Base-by-base conservation (phyloP, 2,113 vertebrate species). In the Cavia porcellus region DNA sequence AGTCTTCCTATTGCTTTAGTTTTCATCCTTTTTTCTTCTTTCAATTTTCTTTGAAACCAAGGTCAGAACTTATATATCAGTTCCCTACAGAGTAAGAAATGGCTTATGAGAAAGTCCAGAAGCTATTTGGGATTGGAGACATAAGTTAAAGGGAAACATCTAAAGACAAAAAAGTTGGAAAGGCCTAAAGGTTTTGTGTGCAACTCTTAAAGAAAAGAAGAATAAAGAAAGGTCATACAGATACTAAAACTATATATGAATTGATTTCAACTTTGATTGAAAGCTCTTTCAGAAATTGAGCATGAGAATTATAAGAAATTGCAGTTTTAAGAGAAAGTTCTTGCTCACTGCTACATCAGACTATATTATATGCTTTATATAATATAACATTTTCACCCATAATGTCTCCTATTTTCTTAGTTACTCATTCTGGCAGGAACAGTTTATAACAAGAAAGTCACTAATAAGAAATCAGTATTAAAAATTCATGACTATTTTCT, bases 41-140 rank as follows among this genome's bases (percentile, higher is more conserved):
- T 97, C 42, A 96, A 97, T 84, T 97, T 98, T 70, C 96, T 98
- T 98, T 98, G 95, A 98, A 98, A 97, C 87, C 95, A 98, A 98
- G 98, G 98, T 98, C 98, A 97, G 89, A 64, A 52, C 5, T 32
- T 35, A 96, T 93, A 20, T 20, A 50, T 12, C 28, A 97, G 90
- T 96, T 98, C 97, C 97, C 97, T 55, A 97, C 94, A 96, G 98
- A 98, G 97, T 92, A 97, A 89, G 90, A 95, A 90, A 97, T 92
- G 90, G 86, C 97, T 94, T 98, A 93, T 0, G 32, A 7, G 20
- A 93, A 94, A 96, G 70, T 22, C 94, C 61, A 97, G 89, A 97
- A 92, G 89, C 72, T 62, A 28, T 47, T 68, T 0, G 0, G 61
- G 70, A 38, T 45, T 84, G 86, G 0, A 38, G 89, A 92, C 94